Percentiles rank a stretch among this genome's conserved stretches.
Evolutionary conservation across 2,113 vertebrate species (phyloP).

Genomic region (Nansenia antarctica): DNA sequence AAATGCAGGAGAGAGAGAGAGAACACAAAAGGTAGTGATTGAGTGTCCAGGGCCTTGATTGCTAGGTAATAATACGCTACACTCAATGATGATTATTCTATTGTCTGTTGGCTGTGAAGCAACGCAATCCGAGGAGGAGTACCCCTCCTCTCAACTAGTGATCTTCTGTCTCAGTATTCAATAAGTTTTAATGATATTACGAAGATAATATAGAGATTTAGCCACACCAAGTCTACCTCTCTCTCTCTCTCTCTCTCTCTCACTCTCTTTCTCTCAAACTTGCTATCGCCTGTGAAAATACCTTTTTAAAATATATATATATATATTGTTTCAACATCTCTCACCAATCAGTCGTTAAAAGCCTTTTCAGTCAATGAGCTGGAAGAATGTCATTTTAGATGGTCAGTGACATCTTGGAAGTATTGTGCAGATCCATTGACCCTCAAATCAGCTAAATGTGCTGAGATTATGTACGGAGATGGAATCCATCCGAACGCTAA

Average conservation of each 20-base stretch:
- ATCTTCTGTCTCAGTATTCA: neutral
- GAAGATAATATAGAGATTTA: neutral
- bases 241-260: too few relatives aligned
- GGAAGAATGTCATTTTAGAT: neutral
- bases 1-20: neutral
- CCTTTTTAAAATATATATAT: neutral
- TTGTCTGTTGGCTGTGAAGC: constrained; percentile 27
- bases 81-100: constrained; percentile 34
- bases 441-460: neutral
- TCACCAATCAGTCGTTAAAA: neutral
- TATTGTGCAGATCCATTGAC: neutral
- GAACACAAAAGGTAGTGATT: constrained; percentile 31
- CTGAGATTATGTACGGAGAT: neutral
- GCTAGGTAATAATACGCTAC: constrained; percentile 12
- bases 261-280: neutral
- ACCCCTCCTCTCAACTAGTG: neutral
- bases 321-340: neutral
- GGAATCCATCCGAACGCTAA: neutral
- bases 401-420: neutral
- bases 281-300: neutral
- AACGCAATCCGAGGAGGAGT: neutral
- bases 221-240: too few relatives aligned
- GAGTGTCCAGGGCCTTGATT: constrained; percentile 35
- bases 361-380: neutral
- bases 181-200: neutral